A percentile compares a stretch with the other conserved stretches of the same genome.
Conservation (phyloP, 2,797 vertebrate genomes). For the Myotis myotis region DNA sequence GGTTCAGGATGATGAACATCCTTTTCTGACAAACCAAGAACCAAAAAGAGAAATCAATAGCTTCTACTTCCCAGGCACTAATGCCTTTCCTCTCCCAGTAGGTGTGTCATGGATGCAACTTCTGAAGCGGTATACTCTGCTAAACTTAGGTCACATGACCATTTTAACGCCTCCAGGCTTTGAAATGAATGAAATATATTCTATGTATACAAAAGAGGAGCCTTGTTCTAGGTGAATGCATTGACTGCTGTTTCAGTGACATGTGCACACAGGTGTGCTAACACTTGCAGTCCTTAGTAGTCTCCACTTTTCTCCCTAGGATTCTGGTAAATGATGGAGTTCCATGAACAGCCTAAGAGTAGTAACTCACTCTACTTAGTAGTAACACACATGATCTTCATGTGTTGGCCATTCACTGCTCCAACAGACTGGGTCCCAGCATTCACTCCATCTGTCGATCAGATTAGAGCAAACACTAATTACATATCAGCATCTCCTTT, state of each 20-base stretch:
- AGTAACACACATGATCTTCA: too few species aligned
- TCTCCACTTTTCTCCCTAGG: not conserved
- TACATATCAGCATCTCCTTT: not conserved
- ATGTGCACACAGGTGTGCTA: not conserved
- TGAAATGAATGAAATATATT: not conserved
- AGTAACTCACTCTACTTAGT: too few species aligned
- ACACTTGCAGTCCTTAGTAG: not conserved
- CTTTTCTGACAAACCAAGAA: conserved; percentile 63
- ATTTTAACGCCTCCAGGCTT: not conserved
- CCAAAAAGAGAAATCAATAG: conserved; percentile 54
- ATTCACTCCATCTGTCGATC: not conserved
- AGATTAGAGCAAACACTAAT: not conserved
- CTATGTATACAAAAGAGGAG: not conserved
- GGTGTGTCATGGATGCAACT: not conserved
- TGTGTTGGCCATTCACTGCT: not conserved
- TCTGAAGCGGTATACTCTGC: not conserved
- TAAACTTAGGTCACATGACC: not conserved
- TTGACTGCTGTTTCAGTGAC: not conserved
- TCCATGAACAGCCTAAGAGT: not conserved
- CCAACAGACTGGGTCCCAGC: not conserved
- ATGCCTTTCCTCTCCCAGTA: not conserved
- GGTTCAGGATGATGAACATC: conserved; percentile 55
- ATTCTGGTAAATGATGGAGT: not conserved
- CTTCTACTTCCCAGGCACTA: not conserved
- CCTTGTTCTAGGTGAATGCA: not conserved